These are phyloP conservation scores for Tragopan temminckii DNA, from an alignment of 2,797 vertebrate genomes.

Conservation along the genomic window DNA sequence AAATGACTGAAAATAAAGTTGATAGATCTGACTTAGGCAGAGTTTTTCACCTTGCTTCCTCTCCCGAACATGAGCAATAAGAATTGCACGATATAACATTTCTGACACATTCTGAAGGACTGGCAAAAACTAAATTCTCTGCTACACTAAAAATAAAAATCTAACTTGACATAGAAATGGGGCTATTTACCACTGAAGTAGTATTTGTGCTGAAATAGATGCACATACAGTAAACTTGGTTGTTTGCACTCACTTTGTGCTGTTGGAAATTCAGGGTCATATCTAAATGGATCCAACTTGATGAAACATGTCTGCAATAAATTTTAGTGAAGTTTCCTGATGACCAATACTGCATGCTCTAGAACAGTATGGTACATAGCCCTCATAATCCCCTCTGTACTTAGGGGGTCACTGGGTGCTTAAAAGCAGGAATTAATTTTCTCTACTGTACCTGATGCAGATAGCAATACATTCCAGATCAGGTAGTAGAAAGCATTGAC, in stretches of 20 bases:
- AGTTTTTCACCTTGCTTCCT: not conserved
- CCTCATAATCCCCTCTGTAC: not conserved
- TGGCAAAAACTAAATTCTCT: not conserved
- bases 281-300: not conserved
- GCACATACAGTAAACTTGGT: not conserved
- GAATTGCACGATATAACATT: not conserved
- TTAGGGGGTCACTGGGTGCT: not conserved
- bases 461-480: not conserved
- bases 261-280: not conserved
- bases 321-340: not conserved
- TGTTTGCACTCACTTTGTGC: not conserved
- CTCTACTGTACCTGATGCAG: not conserved
- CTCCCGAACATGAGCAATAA: not conserved
- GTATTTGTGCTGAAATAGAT: not conserved
- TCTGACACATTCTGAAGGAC: not conserved
- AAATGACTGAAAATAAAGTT: conserved; percentile 12
- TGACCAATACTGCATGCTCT: not conserved
- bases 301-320: not conserved
- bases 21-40: not conserved
- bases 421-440: not conserved
- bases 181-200: not conserved
- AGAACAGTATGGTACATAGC: not conserved
- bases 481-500: not conserved
- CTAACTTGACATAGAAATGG: not conserved
- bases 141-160: not conserved